Conservation (phyloP, 2,797 vertebrate genomes). For the Brachymystax lenok region DNA sequence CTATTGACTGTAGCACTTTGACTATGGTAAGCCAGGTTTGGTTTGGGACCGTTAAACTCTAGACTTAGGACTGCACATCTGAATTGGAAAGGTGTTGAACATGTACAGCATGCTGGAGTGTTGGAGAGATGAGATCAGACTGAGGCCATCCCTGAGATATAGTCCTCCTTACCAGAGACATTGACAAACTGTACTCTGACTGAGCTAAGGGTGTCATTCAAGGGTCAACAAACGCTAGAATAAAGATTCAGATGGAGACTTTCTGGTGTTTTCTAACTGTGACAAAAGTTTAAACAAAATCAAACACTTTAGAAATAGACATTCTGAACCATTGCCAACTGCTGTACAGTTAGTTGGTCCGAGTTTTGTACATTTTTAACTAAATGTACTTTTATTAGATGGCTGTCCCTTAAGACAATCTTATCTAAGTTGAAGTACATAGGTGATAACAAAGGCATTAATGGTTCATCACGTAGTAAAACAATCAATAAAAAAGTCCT, state of each 20-base stretch:
- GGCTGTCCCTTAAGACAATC: background rate
- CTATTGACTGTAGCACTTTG: background rate
- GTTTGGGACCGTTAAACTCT: background rate
- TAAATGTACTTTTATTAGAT: background rate
- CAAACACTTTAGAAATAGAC: background rate
- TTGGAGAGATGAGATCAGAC: background rate
- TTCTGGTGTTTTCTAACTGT: background rate
- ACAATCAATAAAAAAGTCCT: conserved; percentile 26
- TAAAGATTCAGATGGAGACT: background rate
- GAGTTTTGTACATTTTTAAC: conserved; percentile 6
- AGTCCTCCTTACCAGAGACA: background rate
- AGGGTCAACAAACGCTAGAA: background rate
- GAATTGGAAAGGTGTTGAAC: background rate
- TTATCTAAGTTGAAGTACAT: background rate
- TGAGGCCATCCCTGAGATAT: background rate
- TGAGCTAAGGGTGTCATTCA: background rate
- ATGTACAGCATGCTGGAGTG: background rate
- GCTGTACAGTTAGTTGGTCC: background rate
- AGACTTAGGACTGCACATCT: background rate
- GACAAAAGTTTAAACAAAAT: background rate
- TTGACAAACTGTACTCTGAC: background rate
- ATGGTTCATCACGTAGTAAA: conserved; percentile 14
- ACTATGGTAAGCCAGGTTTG: background rate
- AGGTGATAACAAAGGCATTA: conserved; percentile 19
- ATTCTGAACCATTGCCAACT: background rate